Evolutionary conservation across 2,888 invertebrate genomes (phyloP), one percentile per base, ranked within the genome.

Genomic region (Archaeoteleia sp.): DNA sequence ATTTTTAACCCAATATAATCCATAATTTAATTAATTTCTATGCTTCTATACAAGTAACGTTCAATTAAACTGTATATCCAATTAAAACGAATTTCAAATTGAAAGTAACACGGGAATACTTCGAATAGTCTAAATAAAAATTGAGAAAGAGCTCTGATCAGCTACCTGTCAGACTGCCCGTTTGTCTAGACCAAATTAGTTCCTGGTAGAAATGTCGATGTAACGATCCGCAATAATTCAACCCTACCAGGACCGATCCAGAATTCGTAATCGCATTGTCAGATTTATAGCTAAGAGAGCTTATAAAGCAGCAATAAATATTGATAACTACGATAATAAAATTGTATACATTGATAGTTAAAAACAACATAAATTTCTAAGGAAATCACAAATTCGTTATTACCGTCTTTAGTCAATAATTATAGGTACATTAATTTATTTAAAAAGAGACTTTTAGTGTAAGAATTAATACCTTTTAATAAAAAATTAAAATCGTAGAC

Each of bases 281-380:
- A 37, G 37, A 37, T 37, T 37, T 37, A 37, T 37, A 37, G 10
- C 20, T 40, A 10, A 12, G 13, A 23, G 40, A 40, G 25, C 25
- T 40, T 10, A 17, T 9, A 17, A n/a, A 23, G 17, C n/a, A 23
- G 17, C 20, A 6, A 40, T 40, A 23, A 23, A 40, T 40, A 17
- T 12, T 17, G 23, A 9, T 12, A 20, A 5, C 20, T 20, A 6
- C 23, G 40, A 40, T 17, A 23, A 12, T 40, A 12, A 13, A n/a
- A 34, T 34, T 34, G 34, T 34, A 13, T 2, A 5, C 3, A 20
- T 5, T 5, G 20, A 20, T 4, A 20, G 20, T 2, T 5, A 5
- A 20, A 20, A 20, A 20, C 3, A 20, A 20, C 2, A 20, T 20
- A 20, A 20, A 4, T 20, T 20, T 2, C 20, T 20, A 2, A 5